phyloP scores from a whole-genome alignment of 2,888 invertebrate species.

The Lasioglossum villosulum region DNA sequence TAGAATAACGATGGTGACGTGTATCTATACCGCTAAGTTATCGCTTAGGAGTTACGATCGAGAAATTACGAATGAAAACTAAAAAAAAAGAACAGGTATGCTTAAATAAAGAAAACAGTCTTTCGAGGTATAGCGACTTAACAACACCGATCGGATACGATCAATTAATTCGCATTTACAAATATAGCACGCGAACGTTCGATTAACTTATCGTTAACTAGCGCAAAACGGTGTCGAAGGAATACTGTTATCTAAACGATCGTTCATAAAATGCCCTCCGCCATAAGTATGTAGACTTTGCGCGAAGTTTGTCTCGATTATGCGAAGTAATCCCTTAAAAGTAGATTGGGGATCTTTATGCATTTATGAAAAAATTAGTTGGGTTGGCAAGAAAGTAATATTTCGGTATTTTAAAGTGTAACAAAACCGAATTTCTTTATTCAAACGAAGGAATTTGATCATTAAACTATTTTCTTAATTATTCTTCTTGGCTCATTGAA shows the following conservation, averaged over 20 bases:
- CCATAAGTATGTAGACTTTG: constrained; percentile 14
- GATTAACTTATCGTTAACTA: constrained; percentile 59
- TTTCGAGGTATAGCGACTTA: constrained; percentile 66
- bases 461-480: too few relatives aligned
- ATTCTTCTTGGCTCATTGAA: too few relatives aligned
- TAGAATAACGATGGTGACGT: constrained; percentile 55
- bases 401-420: too few relatives aligned
- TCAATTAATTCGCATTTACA: constrained; percentile 28
- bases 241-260: constrained; percentile 67
- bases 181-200: constrained; percentile 32
- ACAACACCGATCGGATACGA: constrained; percentile 47
- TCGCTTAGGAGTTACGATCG: constrained; percentile 47
- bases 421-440: too few relatives aligned
- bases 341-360: not conserved
- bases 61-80: not conserved
- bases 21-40: constrained; percentile 55
- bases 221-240: constrained; percentile 44
- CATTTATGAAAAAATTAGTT: too few relatives aligned
- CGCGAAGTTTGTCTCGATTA: constrained; percentile 28
- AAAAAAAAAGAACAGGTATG: constrained; percentile 26
- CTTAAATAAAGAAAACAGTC: constrained; percentile 73
- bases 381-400: too few relatives aligned
- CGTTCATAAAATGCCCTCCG: constrained; percentile 42
- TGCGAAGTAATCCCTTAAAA: constrained; percentile 10
- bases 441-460: too few relatives aligned